phyloP scores from a whole-genome alignment of 2,888 invertebrate genomes.

The Bellardia pandia region DNA sequence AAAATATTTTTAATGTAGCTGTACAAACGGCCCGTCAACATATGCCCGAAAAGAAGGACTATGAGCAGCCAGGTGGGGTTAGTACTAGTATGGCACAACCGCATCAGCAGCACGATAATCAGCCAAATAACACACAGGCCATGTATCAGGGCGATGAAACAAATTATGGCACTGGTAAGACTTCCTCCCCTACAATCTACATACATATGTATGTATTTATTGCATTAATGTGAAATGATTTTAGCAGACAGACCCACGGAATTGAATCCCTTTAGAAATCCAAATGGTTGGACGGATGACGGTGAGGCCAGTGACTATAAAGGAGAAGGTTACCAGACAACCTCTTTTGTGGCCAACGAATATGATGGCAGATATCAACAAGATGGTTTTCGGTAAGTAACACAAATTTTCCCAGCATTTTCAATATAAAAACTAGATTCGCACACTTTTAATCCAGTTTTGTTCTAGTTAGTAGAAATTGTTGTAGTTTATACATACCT shows the following conservation, averaged over 20 bases:
- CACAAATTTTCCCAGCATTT: too few relatives aligned
- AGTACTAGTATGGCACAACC: slow-evolving; percentile 73
- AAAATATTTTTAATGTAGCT: slow-evolving; percentile 91
- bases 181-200: background rate
- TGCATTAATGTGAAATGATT: background rate
- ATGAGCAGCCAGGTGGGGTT: slow-evolving; percentile 82
- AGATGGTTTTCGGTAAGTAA: slow-evolving; percentile 80
- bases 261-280: slow-evolving; percentile 83
- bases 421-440: too few relatives aligned
- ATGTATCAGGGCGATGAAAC: slow-evolving; percentile 70
- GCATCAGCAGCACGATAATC: slow-evolving; percentile 70
- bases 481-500: too few relatives aligned
- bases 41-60: slow-evolving; percentile 87
- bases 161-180: slow-evolving; percentile 62
- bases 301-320: slow-evolving; percentile 79
- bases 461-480: too few relatives aligned
- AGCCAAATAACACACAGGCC: slow-evolving; percentile 73
- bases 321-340: slow-evolving; percentile 81
- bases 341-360: slow-evolving; percentile 82
- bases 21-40: slow-evolving; percentile 92
- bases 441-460: too few relatives aligned
- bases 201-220: background rate
- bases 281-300: slow-evolving; percentile 79
- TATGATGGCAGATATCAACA: slow-evolving; percentile 76
- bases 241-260: slow-evolving; percentile 79